These are phyloP conservation scores for Serilophus lunatus DNA, from an alignment of 2,113 vertebrate genomes.

Conservation along the genomic window DNA sequence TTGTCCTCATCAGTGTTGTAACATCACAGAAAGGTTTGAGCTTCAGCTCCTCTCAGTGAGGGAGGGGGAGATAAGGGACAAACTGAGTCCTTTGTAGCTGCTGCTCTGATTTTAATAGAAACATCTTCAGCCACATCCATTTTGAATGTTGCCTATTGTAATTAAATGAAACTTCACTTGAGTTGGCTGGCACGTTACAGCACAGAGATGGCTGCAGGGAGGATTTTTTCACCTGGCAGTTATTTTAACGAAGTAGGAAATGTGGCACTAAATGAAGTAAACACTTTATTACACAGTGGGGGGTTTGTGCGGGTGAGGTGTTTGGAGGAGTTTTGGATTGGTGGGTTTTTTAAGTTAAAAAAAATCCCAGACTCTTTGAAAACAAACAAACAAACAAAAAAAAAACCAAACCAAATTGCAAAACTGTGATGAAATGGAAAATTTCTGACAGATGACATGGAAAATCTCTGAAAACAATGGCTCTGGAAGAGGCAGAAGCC, in stretches of 20 bases:
- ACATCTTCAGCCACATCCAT: not conserved
- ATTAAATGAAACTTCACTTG: not conserved
- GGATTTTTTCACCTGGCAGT: not conserved
- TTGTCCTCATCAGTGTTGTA: not conserved
- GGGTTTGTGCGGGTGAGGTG: not conserved
- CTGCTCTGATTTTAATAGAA: not conserved
- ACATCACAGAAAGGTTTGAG: not conserved
- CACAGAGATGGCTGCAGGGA: not conserved
- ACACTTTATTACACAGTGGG: too few species aligned
- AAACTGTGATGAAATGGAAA: conserved; percentile 29
- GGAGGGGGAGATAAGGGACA: not conserved
- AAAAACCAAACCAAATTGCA: too few species aligned
- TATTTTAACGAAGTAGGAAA: not conserved
- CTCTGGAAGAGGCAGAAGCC: conserved; percentile 21
- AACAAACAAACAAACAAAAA: too few species aligned
- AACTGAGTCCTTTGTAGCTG: not conserved
- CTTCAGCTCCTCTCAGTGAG: not conserved
- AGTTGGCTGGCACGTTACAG: not conserved
- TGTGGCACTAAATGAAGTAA: not conserved
- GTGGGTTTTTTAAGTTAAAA: not conserved
- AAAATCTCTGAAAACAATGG: conserved; percentile 1
- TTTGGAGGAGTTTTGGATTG: not conserved
- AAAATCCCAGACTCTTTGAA: not conserved
- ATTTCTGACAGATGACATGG: not conserved
- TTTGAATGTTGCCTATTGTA: not conserved